Evolutionary conservation across 2,888 invertebrate species (phyloP), one percentile per base, ranked within the genome.

Genomic region (Dicyrtoma fusca): DNA sequence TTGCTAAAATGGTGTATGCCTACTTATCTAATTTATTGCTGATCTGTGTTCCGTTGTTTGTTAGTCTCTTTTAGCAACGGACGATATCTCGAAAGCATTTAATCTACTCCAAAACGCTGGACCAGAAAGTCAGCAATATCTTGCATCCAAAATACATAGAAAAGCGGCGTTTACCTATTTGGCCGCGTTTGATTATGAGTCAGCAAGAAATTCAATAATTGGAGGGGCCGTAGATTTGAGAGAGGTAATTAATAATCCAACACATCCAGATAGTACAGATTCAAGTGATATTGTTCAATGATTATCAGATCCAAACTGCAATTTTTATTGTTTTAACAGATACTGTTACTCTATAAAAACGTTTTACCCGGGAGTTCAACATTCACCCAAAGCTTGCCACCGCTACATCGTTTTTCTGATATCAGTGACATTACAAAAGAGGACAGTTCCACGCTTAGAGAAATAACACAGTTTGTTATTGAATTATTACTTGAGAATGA

Each of bases 151-250:
- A 74, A 80, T 81, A 53, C 84, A 85, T 74, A 84, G 84, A 74
- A 84, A 85, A 80, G 86, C 86, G 51, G 86, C 83, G 4, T 86
- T 87, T 81, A 84, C 85, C 69, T 83, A 85, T 81, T 83, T 87
- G 77, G 81, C 84, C n/a, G 81, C 83, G 64, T 81, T 82, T 44
- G 82, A 85, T 62, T 85, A 85, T 80, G 84, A 84, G 4, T 83
- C 85, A 70, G 85, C 86, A 3, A 75, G 77, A 59, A 83, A 84
- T 51, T 81, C 85, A 17, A 85, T 86, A 74, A 80, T 81, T 47
- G 81, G 81, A 64, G 83, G 84, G 44, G 77, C 82, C 21, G 81
- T 85, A 42, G 86, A 86, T 80, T 81, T 84, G 4, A 79, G 86
- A 81, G 86, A 79, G 69, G 77, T 79, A 59, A 66, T 14, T 25